Base-by-base conservation (phyloP, 1,140 invertebrate genomes). In the Metaphire vulgaris region DNA sequence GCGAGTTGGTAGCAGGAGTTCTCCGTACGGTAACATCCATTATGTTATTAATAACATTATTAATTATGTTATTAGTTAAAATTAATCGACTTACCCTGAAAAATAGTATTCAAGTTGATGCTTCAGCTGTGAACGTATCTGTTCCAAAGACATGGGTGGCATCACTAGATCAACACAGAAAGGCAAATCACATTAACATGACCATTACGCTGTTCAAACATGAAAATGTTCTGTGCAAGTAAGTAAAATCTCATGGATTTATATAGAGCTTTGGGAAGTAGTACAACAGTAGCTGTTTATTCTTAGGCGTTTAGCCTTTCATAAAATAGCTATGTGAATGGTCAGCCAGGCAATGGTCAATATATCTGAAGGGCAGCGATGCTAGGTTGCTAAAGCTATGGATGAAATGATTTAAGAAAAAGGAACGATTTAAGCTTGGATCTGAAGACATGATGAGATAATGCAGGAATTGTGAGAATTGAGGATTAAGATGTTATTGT, bases 51-150 rank as follows among this genome's bases (percentile, higher is more conserved):
- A n/a, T n/a, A n/a, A n/a, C n/a, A n/a, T n/a, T n/a, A n/a, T n/a
- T n/a, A n/a, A n/a, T n/a, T n/a, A 26, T 72, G 32, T 78, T 21
- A 68, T 2, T 12, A 74, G 14, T 72, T 72, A 67, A 80, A 65
- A 12, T 28, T 65, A 26, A 70, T 26, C 21, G 16, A 80, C 80
- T 81, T 86, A 92, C 91, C 91, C 91, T 78, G 93, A 95, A 87
- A 95, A 95, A 85, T 94, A 95, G 85, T 93, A 94, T 87, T 95
- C 93, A 79, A 95, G 89, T 84, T 95, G 93, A 74, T 90, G 89
- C 80, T 92, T 92, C 80, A 95, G 89, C 89, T 91, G 89, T 79
- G 90, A 89, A 86, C 93, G 92, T 15, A 94, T 86, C 83, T 93
- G 90, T 79, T 92, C 91, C 82, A 56, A 12, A 21, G 41, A 56